Evolutionary conservation across 2,888 invertebrate species (phyloP).

Genomic region (Blastobasis lacticolella): DNA sequence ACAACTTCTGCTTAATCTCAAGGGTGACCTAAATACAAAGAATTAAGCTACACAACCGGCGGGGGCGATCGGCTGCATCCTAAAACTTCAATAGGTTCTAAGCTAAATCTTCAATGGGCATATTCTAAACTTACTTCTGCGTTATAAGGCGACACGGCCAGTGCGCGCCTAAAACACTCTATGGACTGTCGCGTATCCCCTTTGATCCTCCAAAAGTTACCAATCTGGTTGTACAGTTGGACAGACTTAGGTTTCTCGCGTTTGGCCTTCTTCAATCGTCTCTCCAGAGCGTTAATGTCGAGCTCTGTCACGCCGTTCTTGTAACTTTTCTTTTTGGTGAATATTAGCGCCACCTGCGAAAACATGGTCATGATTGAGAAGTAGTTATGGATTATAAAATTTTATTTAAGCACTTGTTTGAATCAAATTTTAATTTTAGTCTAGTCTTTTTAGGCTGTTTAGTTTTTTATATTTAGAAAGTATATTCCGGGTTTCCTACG

Average conservation of each 20-base stretch:
- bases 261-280: conserved; percentile 84
- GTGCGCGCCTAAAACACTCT: conserved; percentile 90
- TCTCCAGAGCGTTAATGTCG: conserved; percentile 83
- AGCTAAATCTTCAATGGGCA: too few relatives aligned
- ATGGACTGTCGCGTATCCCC: conserved; percentile 90
- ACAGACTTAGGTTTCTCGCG: conserved; percentile 89
- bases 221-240: conserved; percentile 91
- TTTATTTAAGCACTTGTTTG: too few relatives aligned
- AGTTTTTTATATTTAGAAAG: too few relatives aligned
- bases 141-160: conserved; percentile 89
- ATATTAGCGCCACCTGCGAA: conserved; percentile 80
- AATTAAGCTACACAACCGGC: background rate
- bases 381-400: too few relatives aligned
- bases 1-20: too few relatives aligned
- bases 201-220: conserved; percentile 93
- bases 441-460: too few relatives aligned
- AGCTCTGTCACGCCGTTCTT: conserved; percentile 78
- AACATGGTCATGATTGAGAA: background rate
- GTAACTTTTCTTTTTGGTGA: conserved; percentile 78
- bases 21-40: too few relatives aligned
- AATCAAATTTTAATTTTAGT: too few relatives aligned
- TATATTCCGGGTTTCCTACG: too few relatives aligned
- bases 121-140: conserved; percentile 75
- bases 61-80: background rate
- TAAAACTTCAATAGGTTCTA: background rate